Base-by-base conservation (phyloP, 2,888 invertebrate species). In the Orchestes rusci region DNA sequence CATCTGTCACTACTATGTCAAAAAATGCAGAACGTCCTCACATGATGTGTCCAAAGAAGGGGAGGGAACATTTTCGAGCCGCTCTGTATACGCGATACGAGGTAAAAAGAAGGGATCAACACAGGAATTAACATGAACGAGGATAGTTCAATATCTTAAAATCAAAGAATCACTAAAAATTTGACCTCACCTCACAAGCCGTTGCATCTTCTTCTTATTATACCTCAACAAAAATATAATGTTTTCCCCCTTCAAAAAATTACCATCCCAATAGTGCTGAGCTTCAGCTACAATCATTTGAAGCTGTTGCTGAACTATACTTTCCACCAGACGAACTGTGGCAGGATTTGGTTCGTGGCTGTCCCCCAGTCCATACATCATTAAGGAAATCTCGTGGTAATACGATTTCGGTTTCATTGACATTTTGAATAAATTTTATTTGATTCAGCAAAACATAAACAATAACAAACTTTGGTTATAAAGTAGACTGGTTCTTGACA, bases 331-430 rank as follows among this genome's bases (percentile, higher is more conserved):
- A 42, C 80, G 77, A 0, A 92, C 91, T 1, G 92, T 86, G 32
- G 87, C 88, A 0, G 80, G 73, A 30, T 86, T 75, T 0, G 93
- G 92, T 49, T 81, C 80, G 15, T 83, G 79, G 59, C 84, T 84
- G 61, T 94, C 94, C 0, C 94, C 94, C 62, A 92, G 89, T n/a
- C 91, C 92, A 57, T 89, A 85, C 92, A 91, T 87, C 79, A 91
- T 90, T 57, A 80, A 76, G 1, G 84, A 81, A 54, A 90, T 87
- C 70, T 90, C 87, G 67, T 75, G 72, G 61, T 73, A 73, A 56
- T 74, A 77, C 1, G 48, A 45, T 16, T 7, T 23, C 23, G 10
- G 5, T 35, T 35, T 17, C 8, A 7, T 35, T 16, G 35, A 18
- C 3, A 30, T 30, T 30, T 23, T 23, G 23, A 7, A 23, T 10